Base-by-base conservation (phyloP, 2,113 vertebrate species). In the Paramisgurnus dabryanus region DNA sequence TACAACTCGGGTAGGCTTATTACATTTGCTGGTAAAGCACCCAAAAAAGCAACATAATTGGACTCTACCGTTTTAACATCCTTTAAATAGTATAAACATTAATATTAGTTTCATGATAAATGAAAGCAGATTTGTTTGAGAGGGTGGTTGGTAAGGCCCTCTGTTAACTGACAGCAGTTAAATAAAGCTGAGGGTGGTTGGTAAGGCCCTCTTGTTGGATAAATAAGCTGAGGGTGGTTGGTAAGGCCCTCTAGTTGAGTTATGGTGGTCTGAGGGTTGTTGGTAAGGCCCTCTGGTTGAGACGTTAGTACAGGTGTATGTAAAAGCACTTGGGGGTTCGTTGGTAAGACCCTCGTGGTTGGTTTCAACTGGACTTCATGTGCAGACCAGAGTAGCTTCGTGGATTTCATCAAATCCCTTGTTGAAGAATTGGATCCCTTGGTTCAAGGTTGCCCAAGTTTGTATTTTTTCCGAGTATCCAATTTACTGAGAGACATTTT, bases 61-160 rank as follows among this genome's bases (percentile, higher is more conserved):
- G 49, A 4, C 49, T 15, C 8, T 3, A 53, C 15, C 4, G 55
- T 17, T 6, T 58, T 58, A 58, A 57, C 55, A 7, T n/a, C 27
- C 27, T 34, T 34, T 34, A 34, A 34, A 34, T 34, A 34, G 27
- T 34, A 34, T n/a, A 58, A 3, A 58, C 55, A 5, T 0, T 58
- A 34, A 34, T 34, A 34, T 18, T 18, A 58, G 2, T n/a, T 58
- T 58, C 6, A 58, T 58, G 17, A 58, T 7, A 58, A 15, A 53
- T 12, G 13, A 13, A 53, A 18, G 55, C 10, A 47, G 67, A 40
- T 43, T 55, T 57, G 5, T 75, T 66, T 72, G 39, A 85, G 82
- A 80, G 85, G 86, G 90, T 88, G 87, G 88, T 86, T 89, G 91
- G 91, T 92, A 93, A 89, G 86, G 66, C 80, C 73, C 80, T 81